Base-by-base conservation (phyloP, 2,888 invertebrate genomes). In the Apamea crenata region DNA sequence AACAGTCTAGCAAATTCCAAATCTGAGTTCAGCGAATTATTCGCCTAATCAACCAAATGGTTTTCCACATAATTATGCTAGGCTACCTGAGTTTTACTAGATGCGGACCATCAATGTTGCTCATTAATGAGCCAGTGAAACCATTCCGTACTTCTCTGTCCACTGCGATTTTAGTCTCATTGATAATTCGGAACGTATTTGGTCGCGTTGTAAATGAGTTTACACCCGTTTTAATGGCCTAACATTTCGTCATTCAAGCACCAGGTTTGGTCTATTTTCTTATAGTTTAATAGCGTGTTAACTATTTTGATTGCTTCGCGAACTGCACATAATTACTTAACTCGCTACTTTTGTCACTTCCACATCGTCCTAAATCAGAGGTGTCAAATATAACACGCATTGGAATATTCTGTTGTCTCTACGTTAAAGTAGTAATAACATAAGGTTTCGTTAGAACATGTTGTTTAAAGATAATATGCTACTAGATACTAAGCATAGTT, bases 291-390 rank as follows among this genome's bases (percentile, higher is more conserved):
- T 86, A 88, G 86, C 74, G 87, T 93, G 92, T 91, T 93, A 92
- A 94, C 91, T 90, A 92, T 92, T 93, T 95, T 95, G 91, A 95
- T 94, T 91, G 90, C 89, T 77, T 88, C 91, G 94, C 88, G 92
- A 95, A 95, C 92, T 90, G 90, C 92, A 94, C 90, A 93, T 91
- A 93, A 86, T 91, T 89, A 91, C 90, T 91, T 92, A 93, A 93
- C 91, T 91, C 88, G 95, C 93, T 92, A 95, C 91, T 93, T 95
- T 93, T 94, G 87, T 88, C 95, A 93, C 93, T 87, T 79, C 80
- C 78, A 75, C 84, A 86, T 85, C 86, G 90, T 88, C 87, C 92
- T 87, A 91, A 89, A 92, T 91, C 83, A 73, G 77, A 90, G 87
- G 89, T 91, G 90, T 84, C 84, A 91, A 91, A 90, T 88, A 36